Evolutionary conservation across 2,113 vertebrate genomes (phyloP), one percentile per base, ranked within the genome.

Genomic region (Thryonomys swinderianus): DNA sequence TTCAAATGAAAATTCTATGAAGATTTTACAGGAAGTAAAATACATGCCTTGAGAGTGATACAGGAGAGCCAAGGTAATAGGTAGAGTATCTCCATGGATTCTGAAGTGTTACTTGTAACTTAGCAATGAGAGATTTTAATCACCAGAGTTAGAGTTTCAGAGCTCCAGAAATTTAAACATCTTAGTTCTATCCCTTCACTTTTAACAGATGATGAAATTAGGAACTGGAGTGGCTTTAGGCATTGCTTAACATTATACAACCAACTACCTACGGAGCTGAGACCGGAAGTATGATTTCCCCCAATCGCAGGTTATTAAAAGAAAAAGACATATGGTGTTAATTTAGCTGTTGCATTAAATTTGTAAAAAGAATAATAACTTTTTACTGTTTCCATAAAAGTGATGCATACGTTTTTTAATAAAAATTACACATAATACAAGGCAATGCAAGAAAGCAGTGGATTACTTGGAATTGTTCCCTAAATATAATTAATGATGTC

Each of bases 311-410:
- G n/a, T 96, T 96, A 93, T 81, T 94, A 88, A 96, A 94, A 85
- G 61, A 81, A 95, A 96, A 95, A 87, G 84, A 87, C 76, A 81
- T 87, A 66, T 53, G 51, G 53, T 90, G 61, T 90, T 94, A 95
- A 92, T 96, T 96, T 95, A 90, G 96, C 71, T 55, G 27, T 95
- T 96, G 14, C 71, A 85, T 97, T 96, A 96, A 90, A 88, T 93
- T 76, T 94, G 6, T 85, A 23, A 61, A 96, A 91, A 90, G 53
- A 82, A 91, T 89, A 96, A 90, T 94, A 45, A 66, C 64, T 84
- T 95, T 96, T 93, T 94, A 95, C 81, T 94, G 32, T 90, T 96
- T 87, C 92, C 90, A 45, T 96, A 91, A 96, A 97, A 79, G 78
- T 92, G 64, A 95, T 81, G 7, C 34, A 85, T 94, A 76, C 40